Evolutionary conservation across 2,113 vertebrate species (phyloP), one percentile per base, ranked within the genome.

Genomic region (Coryphaenoides rupestris): DNA sequence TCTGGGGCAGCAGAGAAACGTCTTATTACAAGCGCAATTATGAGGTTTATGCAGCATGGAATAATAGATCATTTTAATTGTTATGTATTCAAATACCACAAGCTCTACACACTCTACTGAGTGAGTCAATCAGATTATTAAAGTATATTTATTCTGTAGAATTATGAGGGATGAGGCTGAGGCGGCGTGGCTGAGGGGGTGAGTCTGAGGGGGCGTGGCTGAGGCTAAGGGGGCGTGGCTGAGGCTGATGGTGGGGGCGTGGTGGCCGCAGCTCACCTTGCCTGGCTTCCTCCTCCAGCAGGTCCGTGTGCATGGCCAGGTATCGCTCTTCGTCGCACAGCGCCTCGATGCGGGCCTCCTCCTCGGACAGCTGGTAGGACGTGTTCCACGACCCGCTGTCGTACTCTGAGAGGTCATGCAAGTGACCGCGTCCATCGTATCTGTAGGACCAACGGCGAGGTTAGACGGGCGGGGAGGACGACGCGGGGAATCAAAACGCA

Each of bases 381-480:
- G 94, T 91, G 89, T 99, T 99, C 97, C 97, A 99, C 0, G 98
- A 98, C 73, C 95, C 96, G 19, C 96, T 96, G 69, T 99, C 98
- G n/a, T 98, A 99, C 70, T 98, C 96, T 75, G 98, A 99, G 66
- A 99, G 98, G 92, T 99, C 96, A 90, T 99, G 96, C 58, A 99
- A 94, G 91, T 99, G 98, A 93, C 98, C 98, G 26, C 98, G 96
- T 59, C 98, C 96, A 87, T 99, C 98, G 1, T 99, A 99, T 93
- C 98, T 99, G 95, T 90, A 93, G 92, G 78, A 82, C 55, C 92
- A 95, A 90, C 79, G 23, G 21, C 0, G 26, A 69, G 89, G 90
- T 98, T 95, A 96, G 85, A 86, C 55, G 68, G 21, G 21, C 58
- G 2, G n/a, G n/a, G 69, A 76, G 82, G 67, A 57, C 1, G 16